phyloP scores from a whole-genome alignment of 2,888 invertebrate species.

The Leptopilina drosophilae region DNA sequence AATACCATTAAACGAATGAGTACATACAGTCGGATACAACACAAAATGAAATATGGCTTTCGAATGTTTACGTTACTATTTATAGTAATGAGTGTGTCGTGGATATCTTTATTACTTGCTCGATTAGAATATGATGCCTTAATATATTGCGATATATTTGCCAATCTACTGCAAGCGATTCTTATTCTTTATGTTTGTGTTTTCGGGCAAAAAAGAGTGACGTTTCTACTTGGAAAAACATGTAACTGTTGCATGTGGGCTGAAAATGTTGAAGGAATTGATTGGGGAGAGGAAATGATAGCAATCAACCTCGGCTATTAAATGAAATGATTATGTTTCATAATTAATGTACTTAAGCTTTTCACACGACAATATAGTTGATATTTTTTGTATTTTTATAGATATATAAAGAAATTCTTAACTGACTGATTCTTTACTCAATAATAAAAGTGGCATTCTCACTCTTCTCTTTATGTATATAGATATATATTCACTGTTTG shows the following conservation, averaged over 20 bases:
- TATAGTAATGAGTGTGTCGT: conserved; percentile 85
- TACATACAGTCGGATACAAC: conserved; percentile 91
- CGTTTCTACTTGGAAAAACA: conserved; percentile 87
- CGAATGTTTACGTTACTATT: conserved; percentile 87
- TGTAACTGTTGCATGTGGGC: conserved; percentile 80
- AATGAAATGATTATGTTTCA: conserved; percentile 29
- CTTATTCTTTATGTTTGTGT: conserved; percentile 88
- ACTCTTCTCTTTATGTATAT: too few relatives aligned
- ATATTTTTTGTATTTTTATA: neutral
- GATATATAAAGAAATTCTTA: neutral
- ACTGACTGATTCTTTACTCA: neutral
- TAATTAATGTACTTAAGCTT: conserved; percentile 13
- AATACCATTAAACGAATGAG: conserved; percentile 89
- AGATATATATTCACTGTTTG: too few relatives aligned
- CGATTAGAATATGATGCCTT: conserved; percentile 86
- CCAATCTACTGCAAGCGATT: conserved; percentile 87
- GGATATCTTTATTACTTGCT: conserved; percentile 88
- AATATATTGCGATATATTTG: conserved; percentile 85
- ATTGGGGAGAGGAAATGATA: conserved; percentile 94
- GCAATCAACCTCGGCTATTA: conserved; percentile 87
- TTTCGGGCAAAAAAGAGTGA: conserved; percentile 87
- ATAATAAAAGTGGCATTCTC: conserved; percentile 44
- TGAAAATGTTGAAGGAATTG: conserved; percentile 85
- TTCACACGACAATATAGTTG: neutral
- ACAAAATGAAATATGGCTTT: conserved; percentile 91